A percentile compares a stretch with the other conserved stretches of the same genome.
These are phyloP conservation scores for Rutilus rutilus DNA, from an alignment of 2,113 vertebrate species.

Conservation along the genomic window DNA sequence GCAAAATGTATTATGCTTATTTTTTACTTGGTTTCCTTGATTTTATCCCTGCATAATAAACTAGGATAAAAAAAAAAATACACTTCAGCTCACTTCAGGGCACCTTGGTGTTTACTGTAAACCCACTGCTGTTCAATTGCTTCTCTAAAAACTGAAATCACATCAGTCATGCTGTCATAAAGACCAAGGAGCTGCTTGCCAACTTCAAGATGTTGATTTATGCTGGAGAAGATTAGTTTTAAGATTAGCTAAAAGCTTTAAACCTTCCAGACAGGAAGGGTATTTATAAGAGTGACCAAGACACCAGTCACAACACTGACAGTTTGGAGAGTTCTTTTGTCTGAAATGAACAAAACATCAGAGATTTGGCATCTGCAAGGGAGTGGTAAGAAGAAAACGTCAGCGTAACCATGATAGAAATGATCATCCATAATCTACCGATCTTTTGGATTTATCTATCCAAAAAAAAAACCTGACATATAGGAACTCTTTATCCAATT, in stretches of 20 bases:
- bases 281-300: slow-evolving; percentile 17
- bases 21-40: not conserved
- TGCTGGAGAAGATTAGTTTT: not conserved
- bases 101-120: not conserved
- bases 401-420: too few relatives aligned
- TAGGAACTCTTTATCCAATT: not conserved
- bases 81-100: not conserved
- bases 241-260: slow-evolving; percentile 14
- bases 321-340: not conserved
- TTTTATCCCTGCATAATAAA: not conserved
- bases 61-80: not conserved
- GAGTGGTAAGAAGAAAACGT: not conserved
- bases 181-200: slow-evolving; percentile 3
- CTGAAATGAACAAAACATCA: slow-evolving; percentile 2
- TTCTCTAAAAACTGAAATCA: not conserved
- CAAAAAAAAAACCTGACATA: not conserved
- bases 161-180: not conserved
- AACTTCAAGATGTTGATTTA: slow-evolving; percentile 25
- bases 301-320: slow-evolving; percentile 7
- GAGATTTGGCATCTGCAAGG: not conserved
- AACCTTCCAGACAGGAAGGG: not conserved
- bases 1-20: not conserved
- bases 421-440: too few relatives aligned
- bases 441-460: too few relatives aligned
- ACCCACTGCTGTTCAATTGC: not conserved